A percentile compares a stretch with the other conserved stretches of the same genome.
Conservation (phyloP, 2,113 vertebrate genomes). For the Shinisaurus crocodilurus region DNA sequence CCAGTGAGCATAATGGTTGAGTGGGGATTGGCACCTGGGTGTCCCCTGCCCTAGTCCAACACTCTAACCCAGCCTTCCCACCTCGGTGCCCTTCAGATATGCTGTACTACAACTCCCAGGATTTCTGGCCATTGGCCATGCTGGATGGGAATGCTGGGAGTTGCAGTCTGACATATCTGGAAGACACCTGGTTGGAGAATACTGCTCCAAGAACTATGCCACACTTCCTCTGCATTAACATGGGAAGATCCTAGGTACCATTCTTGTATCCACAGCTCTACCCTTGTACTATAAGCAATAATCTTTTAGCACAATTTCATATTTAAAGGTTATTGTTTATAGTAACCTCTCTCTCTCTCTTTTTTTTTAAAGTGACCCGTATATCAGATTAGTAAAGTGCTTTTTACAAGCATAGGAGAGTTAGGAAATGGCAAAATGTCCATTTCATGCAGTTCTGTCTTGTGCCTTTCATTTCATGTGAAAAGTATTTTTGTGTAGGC, state of each 20-base stretch:
- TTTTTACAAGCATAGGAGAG: neutral
- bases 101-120: too few relatives aligned
- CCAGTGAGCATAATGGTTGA: neutral
- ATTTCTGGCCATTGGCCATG: too few relatives aligned
- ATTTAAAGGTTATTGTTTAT: neutral
- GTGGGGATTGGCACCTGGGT: neutral
- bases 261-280: neutral
- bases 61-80: neutral
- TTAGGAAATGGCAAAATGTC: neutral
- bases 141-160: too few relatives aligned
- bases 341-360: neutral
- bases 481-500: constrained; percentile 61
- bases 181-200: too few relatives aligned
- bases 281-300: neutral
- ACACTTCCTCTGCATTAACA: neutral
- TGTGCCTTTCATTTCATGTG: constrained; percentile 5
- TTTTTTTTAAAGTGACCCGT: neutral
- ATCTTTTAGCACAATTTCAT: neutral
- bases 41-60: too few relatives aligned
- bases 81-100: too few relatives aligned
- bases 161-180: too few relatives aligned
- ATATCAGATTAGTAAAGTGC: neutral
- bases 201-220: too few relatives aligned
- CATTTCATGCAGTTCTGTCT: neutral
- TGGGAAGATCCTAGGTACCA: too few relatives aligned